Conservation (phyloP, 2,888 invertebrate genomes). For the Dendrolimus houi region DNA sequence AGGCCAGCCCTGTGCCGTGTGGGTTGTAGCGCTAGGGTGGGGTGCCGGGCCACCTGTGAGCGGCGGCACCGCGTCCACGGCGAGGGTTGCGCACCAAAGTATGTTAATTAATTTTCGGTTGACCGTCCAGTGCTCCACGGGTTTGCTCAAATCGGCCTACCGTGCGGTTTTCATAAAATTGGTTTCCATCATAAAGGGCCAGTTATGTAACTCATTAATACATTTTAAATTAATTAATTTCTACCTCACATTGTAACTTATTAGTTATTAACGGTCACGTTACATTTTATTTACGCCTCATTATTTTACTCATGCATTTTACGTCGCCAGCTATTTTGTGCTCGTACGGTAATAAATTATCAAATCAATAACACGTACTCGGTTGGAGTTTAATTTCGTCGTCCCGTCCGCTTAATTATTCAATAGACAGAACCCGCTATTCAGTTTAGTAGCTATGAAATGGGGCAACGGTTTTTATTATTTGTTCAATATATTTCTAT, state of each 20-base stretch:
- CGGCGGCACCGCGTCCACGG: conserved; percentile 22
- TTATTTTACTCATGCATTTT: background rate
- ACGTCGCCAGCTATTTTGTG: background rate
- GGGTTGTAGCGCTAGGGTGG: conserved; percentile 17
- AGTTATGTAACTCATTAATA: conserved; percentile 30
- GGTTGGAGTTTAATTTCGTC: conserved; percentile 38
- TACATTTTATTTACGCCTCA: background rate
- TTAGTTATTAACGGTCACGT: background rate
- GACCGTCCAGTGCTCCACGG: conserved; percentile 58
- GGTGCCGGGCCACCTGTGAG: conserved; percentile 50
- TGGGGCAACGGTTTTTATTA: conserved; percentile 45
- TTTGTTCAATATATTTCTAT: conserved; percentile 27
- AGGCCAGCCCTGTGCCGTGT: conserved; percentile 22
- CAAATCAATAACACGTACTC: conserved; percentile 16
- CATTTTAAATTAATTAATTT: conserved; percentile 10
- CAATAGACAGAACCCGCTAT: conserved; percentile 41
- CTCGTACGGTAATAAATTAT: conserved; percentile 2
- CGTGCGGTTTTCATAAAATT: conserved; percentile 65
- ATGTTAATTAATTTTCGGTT: conserved; percentile 76
- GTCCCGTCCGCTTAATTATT: conserved; percentile 57
- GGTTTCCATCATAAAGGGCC: conserved; percentile 53
- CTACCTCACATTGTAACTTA: background rate
- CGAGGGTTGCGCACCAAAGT: conserved; percentile 67
- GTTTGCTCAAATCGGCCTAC: conserved; percentile 59
- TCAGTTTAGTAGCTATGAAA: conserved; percentile 28